Base-by-base conservation (phyloP, 2,888 invertebrate species). In the Acanthosoma haemorrhoidale region DNA sequence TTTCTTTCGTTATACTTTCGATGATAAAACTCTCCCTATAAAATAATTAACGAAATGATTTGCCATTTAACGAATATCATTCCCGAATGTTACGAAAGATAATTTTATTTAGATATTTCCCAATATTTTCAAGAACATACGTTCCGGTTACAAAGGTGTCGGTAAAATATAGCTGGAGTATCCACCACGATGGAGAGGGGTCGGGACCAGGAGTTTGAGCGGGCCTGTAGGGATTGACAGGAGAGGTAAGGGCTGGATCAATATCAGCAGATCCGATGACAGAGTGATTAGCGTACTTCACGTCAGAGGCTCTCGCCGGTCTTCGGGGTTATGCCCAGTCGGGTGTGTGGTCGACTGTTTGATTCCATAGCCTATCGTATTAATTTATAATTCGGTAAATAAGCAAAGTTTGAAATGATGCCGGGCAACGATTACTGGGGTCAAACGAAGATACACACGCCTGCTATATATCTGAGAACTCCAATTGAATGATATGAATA, bases 211-310 rank as follows among this genome's bases (percentile, higher is more conserved):
- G 5, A 51, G 51, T 21, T 25, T 51, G 25, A 51, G n/a, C 43
- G 51, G 51, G 25, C 51, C n/a, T n/a, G 25, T 51, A 25, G 51
- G 51, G 51, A 51, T 51, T 51, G 51, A 51, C 25, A 51, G 25
- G 51, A 51, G 51, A 51, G 51, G 51, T 51, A 51, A 51, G 51
- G 51, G 51, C 51, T 51, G 51, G 51, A 51, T 51, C 51, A 51
- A 51, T 51, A 51, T 51, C 51, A 51, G 51, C 25, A 25, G 51
- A 51, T 51, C 51, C 51, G 51, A 51, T 51, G 51, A 51, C 51
- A 51, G 51, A 25, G 51, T 51, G 51, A 51, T 51, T 51, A 51
- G 51, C 51, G 51, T 51, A 51, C 29, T 51, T 51, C 51, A 51
- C 51, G 51, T 51, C 51, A 51, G 25, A 21, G 5, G 5, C 51